These are phyloP conservation scores for Sepioteuthis lessoniana DNA, from an alignment of 2,888 invertebrate genomes.

Conservation along the genomic window DNA sequence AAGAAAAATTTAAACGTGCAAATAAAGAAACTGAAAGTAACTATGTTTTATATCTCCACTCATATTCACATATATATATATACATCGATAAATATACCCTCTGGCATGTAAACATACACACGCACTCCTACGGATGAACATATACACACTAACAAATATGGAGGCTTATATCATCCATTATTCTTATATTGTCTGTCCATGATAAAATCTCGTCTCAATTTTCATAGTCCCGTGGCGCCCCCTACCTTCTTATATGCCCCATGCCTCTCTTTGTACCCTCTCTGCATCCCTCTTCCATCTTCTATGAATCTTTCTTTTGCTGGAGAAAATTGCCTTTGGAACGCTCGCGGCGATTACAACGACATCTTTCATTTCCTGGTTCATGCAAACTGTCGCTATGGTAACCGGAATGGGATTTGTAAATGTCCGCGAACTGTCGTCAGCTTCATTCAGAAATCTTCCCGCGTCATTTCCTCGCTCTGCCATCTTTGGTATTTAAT, in stretches of 20 bases:
- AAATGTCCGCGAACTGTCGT: not conserved
- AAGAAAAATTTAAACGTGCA: not conserved
- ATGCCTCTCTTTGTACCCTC: too few relatives aligned
- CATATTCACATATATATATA: too few relatives aligned
- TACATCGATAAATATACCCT: too few relatives aligned
- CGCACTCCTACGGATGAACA: not conserved
- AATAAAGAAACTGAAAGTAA: not conserved
- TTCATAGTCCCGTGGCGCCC: not conserved
- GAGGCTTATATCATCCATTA: not conserved
- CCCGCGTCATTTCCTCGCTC: not conserved
- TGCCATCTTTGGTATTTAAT: not conserved
- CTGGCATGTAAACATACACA: not conserved
- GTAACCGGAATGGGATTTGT: not conserved
- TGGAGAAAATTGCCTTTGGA: not conserved
- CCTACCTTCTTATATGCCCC: too few relatives aligned
- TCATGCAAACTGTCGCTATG: not conserved
- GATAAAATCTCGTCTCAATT: not conserved
- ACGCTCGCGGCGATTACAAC: not conserved
- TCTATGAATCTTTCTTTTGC: not conserved
- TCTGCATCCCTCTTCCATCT: too few relatives aligned
- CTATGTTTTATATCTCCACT: too few relatives aligned
- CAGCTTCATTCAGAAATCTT: not conserved
- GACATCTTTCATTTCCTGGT: slow-evolving; percentile 23
- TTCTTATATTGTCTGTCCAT: not conserved
- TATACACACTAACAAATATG: not conserved